Conservation (phyloP, 2,113 vertebrate species). For the Coracopsis vasa region DNA sequence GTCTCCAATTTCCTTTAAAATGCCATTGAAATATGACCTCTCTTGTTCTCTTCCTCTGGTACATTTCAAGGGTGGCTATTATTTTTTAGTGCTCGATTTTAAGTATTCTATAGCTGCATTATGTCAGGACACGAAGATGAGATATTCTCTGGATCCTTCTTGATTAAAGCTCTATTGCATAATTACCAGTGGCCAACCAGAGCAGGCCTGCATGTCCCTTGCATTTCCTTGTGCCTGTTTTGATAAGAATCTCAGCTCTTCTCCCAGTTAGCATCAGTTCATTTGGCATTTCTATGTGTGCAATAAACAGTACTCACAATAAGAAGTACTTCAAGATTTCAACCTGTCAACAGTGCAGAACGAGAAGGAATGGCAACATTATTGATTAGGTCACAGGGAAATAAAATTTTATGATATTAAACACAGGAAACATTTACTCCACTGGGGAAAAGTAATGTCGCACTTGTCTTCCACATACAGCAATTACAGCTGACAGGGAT, state of each 20-base stretch:
- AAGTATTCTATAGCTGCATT: neutral
- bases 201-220: neutral
- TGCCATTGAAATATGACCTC: neutral
- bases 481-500: neutral
- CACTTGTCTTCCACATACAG: neutral
- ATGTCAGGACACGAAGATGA: neutral
- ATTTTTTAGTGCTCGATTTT: neutral
- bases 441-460: neutral
- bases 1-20: neutral
- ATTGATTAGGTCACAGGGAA: neutral
- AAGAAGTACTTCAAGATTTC: neutral
- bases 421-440: neutral
- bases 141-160: neutral
- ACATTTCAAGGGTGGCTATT: neutral
- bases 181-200: neutral
- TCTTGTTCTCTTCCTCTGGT: neutral
- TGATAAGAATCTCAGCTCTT: neutral
- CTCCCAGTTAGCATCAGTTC: rapidly evolving
- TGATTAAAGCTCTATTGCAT: neutral
- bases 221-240: neutral
- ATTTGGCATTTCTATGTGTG: neutral
- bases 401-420: neutral
- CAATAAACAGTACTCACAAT: neutral
- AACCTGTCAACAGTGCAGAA: neutral
- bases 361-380: neutral